phyloP scores from a whole-genome alignment of 2,888 invertebrate species.

The Drosophila seclusa region DNA sequence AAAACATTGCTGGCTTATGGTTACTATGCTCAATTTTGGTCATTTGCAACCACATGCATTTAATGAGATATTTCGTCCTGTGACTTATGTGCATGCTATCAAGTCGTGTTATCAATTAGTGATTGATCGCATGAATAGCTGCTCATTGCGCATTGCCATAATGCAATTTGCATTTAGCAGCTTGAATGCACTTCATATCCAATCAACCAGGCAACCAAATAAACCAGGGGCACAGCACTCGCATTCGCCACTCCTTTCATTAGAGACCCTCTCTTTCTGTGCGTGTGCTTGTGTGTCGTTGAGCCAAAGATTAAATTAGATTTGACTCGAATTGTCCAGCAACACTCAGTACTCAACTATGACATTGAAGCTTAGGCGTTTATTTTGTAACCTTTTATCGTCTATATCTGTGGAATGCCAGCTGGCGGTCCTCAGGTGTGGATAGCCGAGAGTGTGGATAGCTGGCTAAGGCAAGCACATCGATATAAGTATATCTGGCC shows the following conservation, averaged over 20 bases:
- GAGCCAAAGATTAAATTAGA: neutral
- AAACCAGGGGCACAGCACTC: conserved; percentile 12
- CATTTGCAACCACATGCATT: neutral
- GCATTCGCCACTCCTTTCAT: conserved; percentile 33
- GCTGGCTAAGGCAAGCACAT: neutral
- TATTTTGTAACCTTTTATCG: neutral
- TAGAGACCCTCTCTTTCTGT: neutral
- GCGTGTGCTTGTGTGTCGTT: neutral
- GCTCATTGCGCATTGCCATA: neutral
- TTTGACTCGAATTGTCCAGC: neutral
- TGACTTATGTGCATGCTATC: neutral
- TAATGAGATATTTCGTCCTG: neutral
- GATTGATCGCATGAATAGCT: conserved; percentile 13
- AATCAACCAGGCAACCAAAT: conserved; percentile 43
- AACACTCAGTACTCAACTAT: neutral
- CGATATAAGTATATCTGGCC: neutral
- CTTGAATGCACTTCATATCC: conserved; percentile 69
- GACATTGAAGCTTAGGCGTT: neutral
- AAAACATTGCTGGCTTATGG: neutral
- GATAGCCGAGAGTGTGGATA: neutral
- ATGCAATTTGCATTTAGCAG: conserved; percentile 23
- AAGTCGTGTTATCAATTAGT: conserved; percentile 6
- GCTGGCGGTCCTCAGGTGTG: neutral
- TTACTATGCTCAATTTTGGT: neutral
- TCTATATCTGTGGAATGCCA: neutral